Evolutionary conservation across 1,140 invertebrate species (phyloP).

Genomic region (Physella acuta): DNA sequence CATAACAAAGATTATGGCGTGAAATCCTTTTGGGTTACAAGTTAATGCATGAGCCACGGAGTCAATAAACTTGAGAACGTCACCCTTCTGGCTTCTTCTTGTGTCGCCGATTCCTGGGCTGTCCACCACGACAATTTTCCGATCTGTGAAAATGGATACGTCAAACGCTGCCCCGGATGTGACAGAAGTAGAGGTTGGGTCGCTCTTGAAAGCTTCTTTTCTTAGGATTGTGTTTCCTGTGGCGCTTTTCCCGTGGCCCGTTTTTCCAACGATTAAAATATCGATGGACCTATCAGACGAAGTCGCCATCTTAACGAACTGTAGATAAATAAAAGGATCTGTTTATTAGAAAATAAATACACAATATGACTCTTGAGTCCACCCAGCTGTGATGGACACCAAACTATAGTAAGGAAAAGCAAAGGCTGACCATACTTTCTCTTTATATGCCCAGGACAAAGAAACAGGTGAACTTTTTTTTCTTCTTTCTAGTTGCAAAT

Average conservation of each 20-base stretch:
- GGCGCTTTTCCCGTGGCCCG: not conserved
- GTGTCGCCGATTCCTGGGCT: not conserved
- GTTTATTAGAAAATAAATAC: no score
- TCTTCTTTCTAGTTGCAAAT: no score
- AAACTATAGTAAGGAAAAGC: no score
- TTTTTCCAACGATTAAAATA: not conserved
- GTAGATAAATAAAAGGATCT: no score
- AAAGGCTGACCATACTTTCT: no score
- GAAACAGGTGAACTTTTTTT: no score
- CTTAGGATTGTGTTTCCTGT: slow-evolving; percentile 6
- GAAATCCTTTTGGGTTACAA: not conserved
- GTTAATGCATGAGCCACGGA: not conserved
- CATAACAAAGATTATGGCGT: not conserved
- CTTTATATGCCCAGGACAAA: no score
- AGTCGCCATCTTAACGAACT: no score
- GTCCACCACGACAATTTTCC: not conserved
- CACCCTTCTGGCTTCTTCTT: not conserved
- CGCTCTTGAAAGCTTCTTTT: not conserved
- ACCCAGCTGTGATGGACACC: no score
- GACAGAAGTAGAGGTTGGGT: not conserved
- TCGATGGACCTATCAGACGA: no score
- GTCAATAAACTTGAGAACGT: not conserved
- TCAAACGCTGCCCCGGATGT: not conserved
- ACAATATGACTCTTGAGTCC: no score
- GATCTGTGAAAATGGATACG: not conserved